Evolutionary conservation across 2,113 vertebrate species (phyloP).

Genomic region (Puntigrus tetrazona): DNA sequence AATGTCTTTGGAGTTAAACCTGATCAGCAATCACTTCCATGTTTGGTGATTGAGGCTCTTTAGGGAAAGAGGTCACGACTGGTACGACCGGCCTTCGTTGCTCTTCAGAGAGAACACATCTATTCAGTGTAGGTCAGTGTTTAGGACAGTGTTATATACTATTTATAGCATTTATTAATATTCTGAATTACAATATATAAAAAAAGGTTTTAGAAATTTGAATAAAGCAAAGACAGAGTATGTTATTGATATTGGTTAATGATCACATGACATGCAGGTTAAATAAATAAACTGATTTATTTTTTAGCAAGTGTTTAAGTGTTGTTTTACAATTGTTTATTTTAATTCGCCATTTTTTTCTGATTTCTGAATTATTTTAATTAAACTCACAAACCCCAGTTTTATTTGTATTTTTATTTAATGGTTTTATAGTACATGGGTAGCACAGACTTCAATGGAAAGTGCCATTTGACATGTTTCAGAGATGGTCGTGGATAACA

Average conservation of each 20-base stretch:
- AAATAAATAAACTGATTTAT: too few relatives aligned
- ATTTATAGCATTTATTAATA: background rate
- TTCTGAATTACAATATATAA: too few relatives aligned
- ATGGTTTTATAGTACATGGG: background rate
- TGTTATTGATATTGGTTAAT: too few relatives aligned
- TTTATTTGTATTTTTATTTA: too few relatives aligned
- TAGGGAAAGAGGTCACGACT: background rate
- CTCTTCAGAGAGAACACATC: background rate
- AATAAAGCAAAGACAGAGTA: too few relatives aligned
- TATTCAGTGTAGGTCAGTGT: background rate
- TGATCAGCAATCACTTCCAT: slow-evolving; percentile 32
- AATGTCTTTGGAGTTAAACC: slow-evolving; percentile 29
- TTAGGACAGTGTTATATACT: background rate
- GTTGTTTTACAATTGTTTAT: too few relatives aligned
- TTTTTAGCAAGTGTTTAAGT: too few relatives aligned
- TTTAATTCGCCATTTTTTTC: too few relatives aligned
- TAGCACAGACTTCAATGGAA: background rate
- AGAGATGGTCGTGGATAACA: background rate
- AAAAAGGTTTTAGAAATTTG: too few relatives aligned
- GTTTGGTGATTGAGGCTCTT: slow-evolving; percentile 44
- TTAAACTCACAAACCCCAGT: too few relatives aligned
- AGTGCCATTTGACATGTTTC: background rate
- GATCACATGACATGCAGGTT: too few relatives aligned
- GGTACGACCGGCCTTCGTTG: background rate
- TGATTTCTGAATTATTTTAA: too few relatives aligned